Evolutionary conservation across 2,888 invertebrate genomes (phyloP).

Genomic region (Zaprionus lineosus): DNA sequence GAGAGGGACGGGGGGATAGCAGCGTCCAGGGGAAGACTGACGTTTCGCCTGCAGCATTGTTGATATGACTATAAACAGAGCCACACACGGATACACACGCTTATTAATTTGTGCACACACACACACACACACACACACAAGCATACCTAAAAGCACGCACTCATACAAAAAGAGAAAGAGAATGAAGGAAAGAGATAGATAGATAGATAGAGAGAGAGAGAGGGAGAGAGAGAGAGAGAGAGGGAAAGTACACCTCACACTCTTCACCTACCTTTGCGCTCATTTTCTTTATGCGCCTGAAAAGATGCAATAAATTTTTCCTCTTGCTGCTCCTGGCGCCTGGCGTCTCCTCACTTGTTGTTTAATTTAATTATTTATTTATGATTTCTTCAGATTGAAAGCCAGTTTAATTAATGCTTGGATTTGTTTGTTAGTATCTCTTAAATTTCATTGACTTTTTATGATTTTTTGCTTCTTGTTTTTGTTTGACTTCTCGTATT

Average conservation of each 20-base stretch:
- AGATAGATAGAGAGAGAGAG: too few relatives aligned
- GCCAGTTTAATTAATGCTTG: too few relatives aligned
- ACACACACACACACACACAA: slow-evolving; percentile 3
- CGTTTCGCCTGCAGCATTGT: slow-evolving; percentile 33
- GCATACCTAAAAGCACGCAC: slow-evolving; percentile 6
- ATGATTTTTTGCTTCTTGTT: too few relatives aligned
- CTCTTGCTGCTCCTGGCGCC: slow-evolving; percentile 19
- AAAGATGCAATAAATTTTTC: slow-evolving; percentile 61
- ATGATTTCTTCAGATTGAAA: background rate
- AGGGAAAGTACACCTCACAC: slow-evolving; percentile 14
- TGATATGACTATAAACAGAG: slow-evolving; percentile 38
- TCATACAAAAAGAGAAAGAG: background rate
- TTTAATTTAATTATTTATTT: background rate
- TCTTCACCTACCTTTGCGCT: slow-evolving; percentile 72
- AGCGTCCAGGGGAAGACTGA: too few relatives aligned
- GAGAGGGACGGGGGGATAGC: background rate
- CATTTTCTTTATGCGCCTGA: slow-evolving; percentile 72
- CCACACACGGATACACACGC: too few relatives aligned
- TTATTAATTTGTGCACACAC: too few relatives aligned
- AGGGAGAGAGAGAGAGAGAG: slow-evolving; percentile 7
- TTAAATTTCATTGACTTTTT: too few relatives aligned
- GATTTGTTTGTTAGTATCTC: too few relatives aligned
- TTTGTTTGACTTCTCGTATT: too few relatives aligned
- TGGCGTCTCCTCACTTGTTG: slow-evolving; percentile 7
- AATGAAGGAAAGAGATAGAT: too few relatives aligned